Evolutionary conservation across 53 echinoderm and acorn worm genomes (phyloP), one percentile per base, ranked within the genome.

Genomic region (Echinarachnius parma): DNA sequence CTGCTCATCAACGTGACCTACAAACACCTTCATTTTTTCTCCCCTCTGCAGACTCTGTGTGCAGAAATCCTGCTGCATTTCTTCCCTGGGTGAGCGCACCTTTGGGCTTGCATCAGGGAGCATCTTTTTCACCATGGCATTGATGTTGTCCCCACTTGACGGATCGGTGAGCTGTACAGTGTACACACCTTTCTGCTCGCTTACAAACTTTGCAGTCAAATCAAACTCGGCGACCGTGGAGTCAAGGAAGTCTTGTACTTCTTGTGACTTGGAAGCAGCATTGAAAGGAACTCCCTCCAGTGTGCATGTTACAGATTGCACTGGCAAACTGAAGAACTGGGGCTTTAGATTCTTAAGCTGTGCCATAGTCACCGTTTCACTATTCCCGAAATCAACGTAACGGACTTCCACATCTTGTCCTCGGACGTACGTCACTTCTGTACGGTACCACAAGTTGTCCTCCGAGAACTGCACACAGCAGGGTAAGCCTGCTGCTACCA

Each of bases 301-400:
- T 19, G 24, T 53, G 22, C 87, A 87, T 31, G 9, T 35, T 7
- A 87, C 20, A 35, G 71, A 67, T 36, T 87, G 87, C n/a, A 46
- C 60, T 46, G 78, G 64, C 36, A 87, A 71, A 44, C 45, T 66
- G 34, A 82, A 68, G 59, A 76, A 87, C 21, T 77, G 57, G 15
- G 74, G 64, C 49, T 78, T 69, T n/a, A 87, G 52, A 24, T 62
- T 59, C 46, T 87, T 87, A 9, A 85, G n/a, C 62, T 75, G 74
- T 9, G 56, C 53, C 18, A 64, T 32, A 0, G 86, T 72, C 34
- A 85, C 60, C 1, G 54, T 62, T 61, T 88, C 98, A 32, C 74
- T 79, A 49, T 98, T 98, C 16, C 98, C 98, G 78, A 85, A 98
- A 75, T 98, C 98, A 10, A 98, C 88, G 80, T 88, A 98, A 30